Base-by-base conservation (phyloP, 2,888 invertebrate species). In the Galeopsomyia nigrocyanea region DNA sequence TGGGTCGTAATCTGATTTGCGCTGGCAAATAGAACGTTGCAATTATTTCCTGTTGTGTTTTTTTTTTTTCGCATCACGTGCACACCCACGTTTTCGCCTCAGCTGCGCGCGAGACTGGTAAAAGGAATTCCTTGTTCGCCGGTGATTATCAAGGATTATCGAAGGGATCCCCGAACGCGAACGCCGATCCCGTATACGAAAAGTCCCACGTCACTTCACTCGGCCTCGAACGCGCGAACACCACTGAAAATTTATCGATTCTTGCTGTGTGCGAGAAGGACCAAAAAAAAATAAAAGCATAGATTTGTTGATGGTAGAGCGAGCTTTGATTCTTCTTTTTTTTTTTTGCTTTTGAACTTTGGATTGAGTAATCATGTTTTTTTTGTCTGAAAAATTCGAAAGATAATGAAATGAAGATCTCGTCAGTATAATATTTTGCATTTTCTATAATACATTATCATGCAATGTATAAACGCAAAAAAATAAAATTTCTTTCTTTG, bases 91-190 rank as follows among this genome's bases (percentile, higher is more conserved):
- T 17, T 56, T 26, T 16, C 26, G 39, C 6, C 50, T 50, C 69
- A 66, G 3, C 3, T 62, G 72, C 62, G 69, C 56, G 39, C 39
- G 68, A 68, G 73, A 76, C 76, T 76, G 72, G 73, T 77, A 77
- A 77, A 77, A 77, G 77, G 78, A 68, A 77, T 77, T 78, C 64
- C 77, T 71, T 77, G 77, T 77, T 77, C 75, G 68, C 49, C 58
- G 71, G 77, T 74, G 78, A 77, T 77, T 78, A 78, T 77, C 75
- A 75, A 73, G 77, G 78, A 77, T 78, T 77, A 77, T 74, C 64
- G 74, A 75, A 71, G 72, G 74, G 72, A 74, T 71, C 55, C 26
- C 5, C 57, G 49, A n/a, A 22, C 61, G 69, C 63, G 63, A n/a
- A n/a, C n/a, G n/a, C n/a, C n/a, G n/a, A n/a, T 61, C 53, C 68